Base-by-base conservation (phyloP, 2,888 invertebrate genomes). In the Glomeris marginata region DNA sequence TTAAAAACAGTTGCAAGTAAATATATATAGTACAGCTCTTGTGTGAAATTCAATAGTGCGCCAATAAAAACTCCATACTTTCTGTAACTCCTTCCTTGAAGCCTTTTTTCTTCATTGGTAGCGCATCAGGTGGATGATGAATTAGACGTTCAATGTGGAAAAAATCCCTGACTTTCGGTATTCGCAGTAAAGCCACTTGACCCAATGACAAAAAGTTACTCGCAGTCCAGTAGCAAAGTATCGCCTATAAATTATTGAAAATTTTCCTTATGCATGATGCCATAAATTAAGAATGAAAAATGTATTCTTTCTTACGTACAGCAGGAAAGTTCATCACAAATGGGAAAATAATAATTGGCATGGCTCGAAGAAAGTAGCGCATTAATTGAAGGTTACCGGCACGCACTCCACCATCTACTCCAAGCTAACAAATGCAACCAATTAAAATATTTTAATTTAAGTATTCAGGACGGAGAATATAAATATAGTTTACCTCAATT, bases 181-280 rank as follows among this genome's bases (percentile, higher is more conserved):
- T 72, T 68, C 75, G 81, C 13, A 95, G 67, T 48, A 90, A 47
- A 8, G 77, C 76, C 6, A 84, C 85, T 77, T 92, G 91, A 0
- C 73, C 55, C 2, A 95, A 66, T 0, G 91, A 88, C 55, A 91
- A 77, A 42, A 84, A 75, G 66, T 95, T 95, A 58, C 81, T 83
- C 22, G 85, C 78, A 15, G 78, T 75, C 94, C 94, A 95, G 64
- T 95, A 95, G 34, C 82, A 79, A 41, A 90, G 72, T 61, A 95
- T 80, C 1, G 84, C 90, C 75, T 74, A 54, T 6, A 21, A 48
- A 21, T n/a, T 21, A 18, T 42, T 16, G 13, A 42, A 13, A 21
- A 21, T 41, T 10, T 16, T 20, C 4, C 21, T 20, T 21, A 10
- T 42, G n/a, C 16, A 42, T 8, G 5, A 3, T 5, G 22, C 15